Conservation (phyloP, 2,888 invertebrate species). For the Synergus umbraculus region DNA sequence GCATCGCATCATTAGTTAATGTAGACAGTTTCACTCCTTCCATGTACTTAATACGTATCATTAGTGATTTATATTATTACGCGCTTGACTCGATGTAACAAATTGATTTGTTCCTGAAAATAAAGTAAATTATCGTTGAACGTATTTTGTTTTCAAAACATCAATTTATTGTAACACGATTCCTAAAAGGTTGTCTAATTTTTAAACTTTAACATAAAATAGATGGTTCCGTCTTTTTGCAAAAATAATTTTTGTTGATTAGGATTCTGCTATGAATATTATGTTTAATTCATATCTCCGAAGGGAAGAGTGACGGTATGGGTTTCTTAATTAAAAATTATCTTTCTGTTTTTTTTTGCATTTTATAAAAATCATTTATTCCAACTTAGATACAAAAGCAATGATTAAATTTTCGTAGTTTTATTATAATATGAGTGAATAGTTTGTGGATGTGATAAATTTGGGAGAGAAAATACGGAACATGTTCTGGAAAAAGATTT, state of each 20-base stretch:
- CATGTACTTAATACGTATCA: slow-evolving; percentile 1
- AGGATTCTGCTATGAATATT: too few relatives aligned
- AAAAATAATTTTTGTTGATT: too few relatives aligned
- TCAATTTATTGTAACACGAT: not conserved
- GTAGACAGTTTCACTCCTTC: not conserved
- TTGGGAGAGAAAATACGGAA: not conserved
- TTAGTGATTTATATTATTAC: slow-evolving; percentile 53
- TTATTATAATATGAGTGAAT: not conserved
- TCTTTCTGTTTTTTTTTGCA: not conserved
- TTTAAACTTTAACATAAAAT: not conserved
- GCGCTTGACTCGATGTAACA: slow-evolving; percentile 67
- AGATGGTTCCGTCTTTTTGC: too few relatives aligned
- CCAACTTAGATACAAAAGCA: slow-evolving; percentile 28
- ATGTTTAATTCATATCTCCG: too few relatives aligned
- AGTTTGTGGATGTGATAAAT: slow-evolving; percentile 10
- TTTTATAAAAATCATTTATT: slow-evolving; percentile 34
- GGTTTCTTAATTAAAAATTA: not conserved
- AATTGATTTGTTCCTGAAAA: slow-evolving; percentile 72
- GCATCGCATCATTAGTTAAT: slow-evolving; percentile 29
- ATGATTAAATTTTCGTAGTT: slow-evolving; percentile 2
- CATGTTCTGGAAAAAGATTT: not conserved
- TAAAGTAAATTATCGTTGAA: slow-evolving; percentile 66
- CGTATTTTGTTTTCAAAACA: not conserved
- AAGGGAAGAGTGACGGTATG: not conserved
- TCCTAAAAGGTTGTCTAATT: not conserved